Evolutionary conservation across 2,888 invertebrate genomes (phyloP), one percentile per base, ranked within the genome.

Genomic region (Hypercompe scribonia): DNA sequence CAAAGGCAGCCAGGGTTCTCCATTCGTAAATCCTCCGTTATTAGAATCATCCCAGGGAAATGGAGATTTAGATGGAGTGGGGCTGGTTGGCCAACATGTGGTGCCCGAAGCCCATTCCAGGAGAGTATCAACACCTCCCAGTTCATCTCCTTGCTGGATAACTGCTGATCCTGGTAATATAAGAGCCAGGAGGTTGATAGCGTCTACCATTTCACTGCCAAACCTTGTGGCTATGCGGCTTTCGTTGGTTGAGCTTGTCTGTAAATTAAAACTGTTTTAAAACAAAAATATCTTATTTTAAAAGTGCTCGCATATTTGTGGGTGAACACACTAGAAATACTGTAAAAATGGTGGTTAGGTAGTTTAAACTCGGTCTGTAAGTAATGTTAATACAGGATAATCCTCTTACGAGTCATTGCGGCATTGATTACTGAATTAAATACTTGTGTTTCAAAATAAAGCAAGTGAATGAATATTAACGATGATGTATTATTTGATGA

Each of bases 91-190:
- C 92, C 93, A 97, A 91, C 90, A 96, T 90, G 85, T 96, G 90
- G 75, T 95, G 80, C 66, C 91, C 80, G 91, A 75, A 78, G 90
- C 84, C 97, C 95, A 89, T 85, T 91, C 87, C 82, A 96, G 87
- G 95, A 96, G 97, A 94, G 97, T 89, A 73, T 95, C 95, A 0
- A 92, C 92, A 0, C 90, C 88, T 1, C 97, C 98, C 2, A 98
- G 96, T 85, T 98, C 98, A 81, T 98, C 98, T 21, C 98, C 98
- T 89, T 98, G 98, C 88, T 98, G 98, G 34, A 97, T 97, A 39
- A 98, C 95, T 0, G 97, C 96, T 0, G 97, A 96, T 34, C 98
- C 98, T 0, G 98, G 98, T 36, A 99, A 91, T 0, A 97, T 93
- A 61, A 98, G 92, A 5, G 96, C 94, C 68, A 98, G 91, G 82